phyloP scores from a whole-genome alignment of 1,140 invertebrate species.

The Homalodisca vitripennis region DNA sequence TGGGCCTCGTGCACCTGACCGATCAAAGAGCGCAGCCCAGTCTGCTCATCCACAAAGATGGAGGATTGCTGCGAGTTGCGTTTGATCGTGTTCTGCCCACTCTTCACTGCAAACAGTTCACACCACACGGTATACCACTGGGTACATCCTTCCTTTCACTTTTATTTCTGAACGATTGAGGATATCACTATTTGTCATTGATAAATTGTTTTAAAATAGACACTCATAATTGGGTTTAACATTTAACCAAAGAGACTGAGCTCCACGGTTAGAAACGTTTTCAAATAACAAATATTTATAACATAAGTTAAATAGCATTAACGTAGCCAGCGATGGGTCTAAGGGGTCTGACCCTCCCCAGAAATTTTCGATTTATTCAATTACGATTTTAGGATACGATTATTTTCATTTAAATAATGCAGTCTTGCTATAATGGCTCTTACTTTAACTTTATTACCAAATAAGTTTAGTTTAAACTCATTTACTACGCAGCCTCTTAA shows the following conservation, averaged over 20 bases:
- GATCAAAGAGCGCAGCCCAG: slow-evolving; percentile 53
- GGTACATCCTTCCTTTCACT: background rate
- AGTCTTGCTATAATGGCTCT: too few species aligned
- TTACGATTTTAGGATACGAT: too few species aligned
- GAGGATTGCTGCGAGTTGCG: slow-evolving; percentile 25
- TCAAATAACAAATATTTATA: background rate
- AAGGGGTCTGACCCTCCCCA: too few species aligned
- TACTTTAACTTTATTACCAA: too few species aligned
- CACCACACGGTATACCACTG: background rate
- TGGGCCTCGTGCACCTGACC: slow-evolving; percentile 55
- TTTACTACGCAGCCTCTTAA: too few species aligned
- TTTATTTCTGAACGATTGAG: background rate
- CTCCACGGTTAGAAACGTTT: background rate
- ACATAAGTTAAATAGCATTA: too few species aligned
- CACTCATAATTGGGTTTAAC: too few species aligned
- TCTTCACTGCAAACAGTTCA: slow-evolving; percentile 2
- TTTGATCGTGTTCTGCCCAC: slow-evolving; percentile 21
- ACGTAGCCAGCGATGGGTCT: too few species aligned
- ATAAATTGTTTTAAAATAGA: background rate
- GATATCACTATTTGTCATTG: background rate
- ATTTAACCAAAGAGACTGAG: background rate
- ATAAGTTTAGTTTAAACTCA: too few species aligned
- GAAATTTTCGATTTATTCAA: too few species aligned
- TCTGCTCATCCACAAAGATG: background rate
- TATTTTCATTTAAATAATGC: too few species aligned